These are phyloP conservation scores for Hemicentrotus pulcherrimus DNA, from an alignment of 35 echinoderm and acorn worm genomes.

Conservation along the genomic window DNA sequence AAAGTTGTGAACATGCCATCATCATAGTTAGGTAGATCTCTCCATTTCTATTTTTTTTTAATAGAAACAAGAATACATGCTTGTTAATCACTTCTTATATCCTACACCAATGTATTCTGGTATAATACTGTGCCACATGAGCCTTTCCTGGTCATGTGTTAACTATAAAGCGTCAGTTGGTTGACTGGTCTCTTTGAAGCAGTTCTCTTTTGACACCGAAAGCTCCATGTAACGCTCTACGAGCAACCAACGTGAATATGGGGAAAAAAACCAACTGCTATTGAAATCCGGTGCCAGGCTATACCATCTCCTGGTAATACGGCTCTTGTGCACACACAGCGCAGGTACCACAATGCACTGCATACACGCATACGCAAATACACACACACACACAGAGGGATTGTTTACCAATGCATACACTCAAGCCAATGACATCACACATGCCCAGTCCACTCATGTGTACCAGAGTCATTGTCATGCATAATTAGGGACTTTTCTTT, in stretches of 20 bases:
- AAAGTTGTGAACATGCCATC: neutral
- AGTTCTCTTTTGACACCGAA: neutral
- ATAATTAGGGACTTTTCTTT: conserved; percentile 54
- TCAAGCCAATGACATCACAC: neutral
- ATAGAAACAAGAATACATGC: neutral
- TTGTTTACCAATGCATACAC: neutral
- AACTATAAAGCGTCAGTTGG: neutral
- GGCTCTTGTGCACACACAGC: neutral
- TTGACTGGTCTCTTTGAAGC: neutral
- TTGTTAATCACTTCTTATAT: neutral
- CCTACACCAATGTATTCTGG: neutral
- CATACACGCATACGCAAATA: neutral
- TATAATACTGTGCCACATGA: neutral
- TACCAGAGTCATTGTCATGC: conserved; percentile 15
- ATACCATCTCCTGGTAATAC: neutral
- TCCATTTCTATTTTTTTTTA: neutral
- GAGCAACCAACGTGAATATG: neutral
- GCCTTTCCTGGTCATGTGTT: neutral
- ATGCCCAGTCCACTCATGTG: neutral
- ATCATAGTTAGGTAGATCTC: neutral
- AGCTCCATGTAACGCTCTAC: neutral
- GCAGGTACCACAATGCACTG: neutral
- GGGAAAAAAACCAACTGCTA: neutral
- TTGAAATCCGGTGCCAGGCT: conserved; percentile 36
- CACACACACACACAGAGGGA: neutral